Conservation (phyloP, 2,797 vertebrate species). For the Sylvia borin region DNA sequence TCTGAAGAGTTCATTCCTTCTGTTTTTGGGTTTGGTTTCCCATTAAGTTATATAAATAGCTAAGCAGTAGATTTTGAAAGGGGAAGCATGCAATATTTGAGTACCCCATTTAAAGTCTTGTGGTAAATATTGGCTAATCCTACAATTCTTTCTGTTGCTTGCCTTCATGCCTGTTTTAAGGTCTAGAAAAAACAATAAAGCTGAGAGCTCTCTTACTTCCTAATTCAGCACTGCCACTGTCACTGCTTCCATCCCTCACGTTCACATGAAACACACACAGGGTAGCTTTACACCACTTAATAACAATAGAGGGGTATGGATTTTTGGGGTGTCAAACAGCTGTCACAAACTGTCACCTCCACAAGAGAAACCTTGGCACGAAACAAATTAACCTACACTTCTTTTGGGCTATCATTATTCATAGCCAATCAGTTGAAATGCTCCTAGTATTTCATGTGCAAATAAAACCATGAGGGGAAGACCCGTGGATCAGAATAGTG, state of each 20-base stretch:
- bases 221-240: slow-evolving; percentile 7
- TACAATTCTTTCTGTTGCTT: slow-evolving; percentile 21
- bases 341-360: slow-evolving; percentile 84
- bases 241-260: background rate
- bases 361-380: slow-evolving; percentile 75
- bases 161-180: slow-evolving; percentile 23
- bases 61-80: slow-evolving; percentile 1
- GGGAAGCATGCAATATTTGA: background rate
- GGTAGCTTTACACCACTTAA: slow-evolving; percentile 67
- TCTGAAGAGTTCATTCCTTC: slow-evolving; percentile 11
- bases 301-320: slow-evolving; percentile 75
- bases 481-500: slow-evolving; percentile 75
- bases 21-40: slow-evolving; percentile 21
- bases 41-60: slow-evolving; percentile 36
- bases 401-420: slow-evolving; percentile 84
- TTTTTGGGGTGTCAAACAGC: slow-evolving; percentile 81
- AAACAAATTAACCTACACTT: slow-evolving; percentile 80
- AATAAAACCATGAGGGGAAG: slow-evolving; percentile 84
- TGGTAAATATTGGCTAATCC: slow-evolving; percentile 35
- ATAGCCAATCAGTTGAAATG: slow-evolving; percentile 87
- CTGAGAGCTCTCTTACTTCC: slow-evolving; percentile 1
- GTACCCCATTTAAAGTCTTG: slow-evolving; percentile 22
- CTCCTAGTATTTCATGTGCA: slow-evolving; percentile 89
- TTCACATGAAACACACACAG: background rate
- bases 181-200: slow-evolving; percentile 32